Evolutionary conservation across 92 coral and sea anemone species (phyloP), one percentile per base, ranked within the genome.

Genomic region (Actinernus sp.): DNA sequence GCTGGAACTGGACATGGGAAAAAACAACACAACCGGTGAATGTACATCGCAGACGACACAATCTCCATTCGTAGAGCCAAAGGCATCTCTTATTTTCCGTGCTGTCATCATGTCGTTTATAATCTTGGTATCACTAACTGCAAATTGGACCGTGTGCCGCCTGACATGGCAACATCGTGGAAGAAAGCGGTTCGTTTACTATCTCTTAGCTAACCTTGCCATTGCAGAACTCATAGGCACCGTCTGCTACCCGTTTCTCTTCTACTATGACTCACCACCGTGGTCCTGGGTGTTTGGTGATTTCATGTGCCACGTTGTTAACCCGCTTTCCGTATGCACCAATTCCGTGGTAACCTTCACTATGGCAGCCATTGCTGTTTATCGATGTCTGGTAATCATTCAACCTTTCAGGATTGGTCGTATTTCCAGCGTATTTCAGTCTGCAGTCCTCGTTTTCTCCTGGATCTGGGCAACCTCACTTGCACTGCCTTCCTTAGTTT

Each of bases 121-220:
- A 3, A 3, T 13, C 49, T 18, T 43, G 4, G 20, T 23, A 4
- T 32, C 63, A 19, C 44, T 56, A 4, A n/a, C 37, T 17, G 63
- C 44, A 1, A 56, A 56, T 20, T 26, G 9, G 13, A 9, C 37
- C 17, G 63, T n/a, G n/a, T n/a, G n/a, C n/a, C n/a, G n/a, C n/a
- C n/a, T n/a, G n/a, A n/a, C n/a, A n/a, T n/a, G n/a, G n/a, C n/a
- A n/a, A n/a, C n/a, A n/a, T n/a, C n/a, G n/a, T n/a, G n/a, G 63
- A 1, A 26, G 19, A 13, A 77, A 58, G 23, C 84, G 76, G 2
- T 26, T 66, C 16, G 47, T 68, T 6, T 77, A 77, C 61, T 26
- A 57, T 33, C 33, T 77, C 38, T 41, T 77, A 16, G 59, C 62
- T 0, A 77, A 77, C 55, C 51, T 77, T 65, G 76, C 84, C 31